A percentile compares a stretch with the other conserved stretches of the same genome.
These are phyloP conservation scores for Eulemur albifrons DNA, from an alignment of 2,797 vertebrate species.

Conservation along the genomic window DNA sequence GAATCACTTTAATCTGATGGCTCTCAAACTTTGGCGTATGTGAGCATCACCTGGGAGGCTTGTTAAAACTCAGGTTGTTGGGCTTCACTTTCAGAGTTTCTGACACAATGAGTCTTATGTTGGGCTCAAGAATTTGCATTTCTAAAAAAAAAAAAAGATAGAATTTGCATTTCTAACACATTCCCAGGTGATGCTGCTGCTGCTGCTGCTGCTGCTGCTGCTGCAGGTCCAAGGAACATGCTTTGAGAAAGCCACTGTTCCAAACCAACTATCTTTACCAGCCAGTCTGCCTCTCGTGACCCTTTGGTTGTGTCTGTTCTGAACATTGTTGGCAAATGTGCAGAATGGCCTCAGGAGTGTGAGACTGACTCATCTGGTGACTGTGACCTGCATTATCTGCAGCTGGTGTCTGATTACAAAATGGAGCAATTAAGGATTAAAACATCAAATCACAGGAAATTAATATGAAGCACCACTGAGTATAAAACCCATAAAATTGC, in stretches of 20 bases:
- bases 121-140: not conserved
- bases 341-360: not conserved
- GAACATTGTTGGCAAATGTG: not conserved
- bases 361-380: constrained; percentile 34
- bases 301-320: not conserved
- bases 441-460: constrained; percentile 59
- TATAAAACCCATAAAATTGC: constrained; percentile 5
- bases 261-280: not conserved
- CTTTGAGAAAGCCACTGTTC: not conserved
- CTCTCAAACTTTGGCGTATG: not conserved
- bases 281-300: not conserved
- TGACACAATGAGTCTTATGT: not conserved
- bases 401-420: constrained; percentile 49
- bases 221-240: not conserved
- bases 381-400: constrained; percentile 45
- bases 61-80: not conserved
- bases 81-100: not conserved
- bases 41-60: not conserved
- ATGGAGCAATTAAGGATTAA: constrained; percentile 47
- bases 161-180: not conserved
- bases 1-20: not conserved
- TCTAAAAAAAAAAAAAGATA: too few relatives aligned
- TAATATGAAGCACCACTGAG: constrained; percentile 22
- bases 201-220: not conserved
- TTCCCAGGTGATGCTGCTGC: not conserved